Conservation (phyloP, 2,888 invertebrate species). For the Dromius quadrimaculatus region DNA sequence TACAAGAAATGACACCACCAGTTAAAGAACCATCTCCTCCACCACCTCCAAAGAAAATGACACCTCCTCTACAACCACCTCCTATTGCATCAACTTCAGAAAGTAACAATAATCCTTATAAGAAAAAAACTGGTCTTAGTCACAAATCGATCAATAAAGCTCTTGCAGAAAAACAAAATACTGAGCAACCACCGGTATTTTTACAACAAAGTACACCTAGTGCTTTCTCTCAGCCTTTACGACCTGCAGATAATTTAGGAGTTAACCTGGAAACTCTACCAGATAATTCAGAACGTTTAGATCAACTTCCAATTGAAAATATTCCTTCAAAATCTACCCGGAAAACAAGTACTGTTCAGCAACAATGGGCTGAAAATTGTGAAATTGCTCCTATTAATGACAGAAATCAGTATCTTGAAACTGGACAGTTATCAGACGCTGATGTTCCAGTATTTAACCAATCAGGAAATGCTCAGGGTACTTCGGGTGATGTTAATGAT, state of each 20-base stretch:
- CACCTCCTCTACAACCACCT: slow-evolving; percentile 56
- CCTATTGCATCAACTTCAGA: slow-evolving; percentile 54
- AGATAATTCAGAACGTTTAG: slow-evolving; percentile 78
- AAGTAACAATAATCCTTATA: slow-evolving; percentile 61
- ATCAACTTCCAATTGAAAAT: slow-evolving; percentile 62
- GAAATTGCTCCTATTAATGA: slow-evolving; percentile 78
- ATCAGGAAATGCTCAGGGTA: slow-evolving; percentile 36
- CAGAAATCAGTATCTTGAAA: slow-evolving; percentile 82
- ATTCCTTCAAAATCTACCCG: slow-evolving; percentile 45
- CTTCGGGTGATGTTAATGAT: slow-evolving; percentile 60
- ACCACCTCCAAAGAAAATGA: slow-evolving; percentile 59
- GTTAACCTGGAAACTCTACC: slow-evolving; percentile 76
- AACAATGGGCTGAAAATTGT: slow-evolving; percentile 69
- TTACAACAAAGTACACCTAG: slow-evolving; percentile 61
- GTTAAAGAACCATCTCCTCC: slow-evolving; percentile 51
- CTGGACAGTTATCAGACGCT: slow-evolving; percentile 77
- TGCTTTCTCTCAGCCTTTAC: slow-evolving; percentile 66
- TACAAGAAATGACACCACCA: slow-evolving; percentile 25
- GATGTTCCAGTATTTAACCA: slow-evolving; percentile 59
- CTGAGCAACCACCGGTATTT: slow-evolving; percentile 53
- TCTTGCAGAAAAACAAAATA: slow-evolving; percentile 54
- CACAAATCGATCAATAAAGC: slow-evolving; percentile 66
- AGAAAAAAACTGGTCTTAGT: slow-evolving; percentile 64
- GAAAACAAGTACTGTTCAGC: slow-evolving; percentile 55
- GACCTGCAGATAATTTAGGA: slow-evolving; percentile 66